phyloP scores from a whole-genome alignment of 1,140 invertebrate genomes.

The Drosophila subpulchrella region DNA sequence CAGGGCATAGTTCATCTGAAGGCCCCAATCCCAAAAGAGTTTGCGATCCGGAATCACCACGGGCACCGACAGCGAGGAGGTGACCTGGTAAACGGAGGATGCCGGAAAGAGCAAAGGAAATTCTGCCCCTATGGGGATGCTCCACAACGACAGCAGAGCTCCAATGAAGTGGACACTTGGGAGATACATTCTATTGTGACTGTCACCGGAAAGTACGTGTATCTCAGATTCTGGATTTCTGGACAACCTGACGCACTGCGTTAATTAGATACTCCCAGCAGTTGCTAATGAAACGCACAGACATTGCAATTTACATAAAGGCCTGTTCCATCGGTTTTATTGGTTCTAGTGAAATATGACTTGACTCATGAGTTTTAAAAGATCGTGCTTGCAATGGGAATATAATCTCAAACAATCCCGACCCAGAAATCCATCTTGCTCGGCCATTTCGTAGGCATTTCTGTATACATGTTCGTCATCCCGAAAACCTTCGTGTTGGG shows the following conservation, averaged over 20 bases:
- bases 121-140: constrained; percentile 7
- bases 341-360: constrained; percentile 48
- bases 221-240: neutral
- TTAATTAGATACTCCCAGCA: constrained; percentile 47
- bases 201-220: neutral
- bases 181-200: constrained; percentile 55
- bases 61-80: constrained; percentile 62
- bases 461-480: constrained; percentile 57
- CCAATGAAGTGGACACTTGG: constrained; percentile 30
- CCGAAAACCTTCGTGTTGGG: constrained; percentile 70
- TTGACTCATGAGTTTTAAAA: constrained; percentile 51
- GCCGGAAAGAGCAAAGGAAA: constrained; percentile 56
- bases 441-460: constrained; percentile 68
- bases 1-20: constrained; percentile 72
- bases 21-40: constrained; percentile 72
- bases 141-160: constrained; percentile 20
- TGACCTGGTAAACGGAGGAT: constrained; percentile 63
- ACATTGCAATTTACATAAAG: constrained; percentile 44
- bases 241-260: constrained; percentile 14
- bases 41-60: constrained; percentile 55
- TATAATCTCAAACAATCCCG: constrained; percentile 66
- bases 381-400: constrained; percentile 53
- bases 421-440: constrained; percentile 63
- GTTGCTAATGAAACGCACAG: constrained; percentile 63
- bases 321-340: neutral